Evolutionary conservation across 2,113 vertebrate genomes (phyloP), one percentile per base, ranked within the genome.

Genomic region (Holacanthus passer): DNA sequence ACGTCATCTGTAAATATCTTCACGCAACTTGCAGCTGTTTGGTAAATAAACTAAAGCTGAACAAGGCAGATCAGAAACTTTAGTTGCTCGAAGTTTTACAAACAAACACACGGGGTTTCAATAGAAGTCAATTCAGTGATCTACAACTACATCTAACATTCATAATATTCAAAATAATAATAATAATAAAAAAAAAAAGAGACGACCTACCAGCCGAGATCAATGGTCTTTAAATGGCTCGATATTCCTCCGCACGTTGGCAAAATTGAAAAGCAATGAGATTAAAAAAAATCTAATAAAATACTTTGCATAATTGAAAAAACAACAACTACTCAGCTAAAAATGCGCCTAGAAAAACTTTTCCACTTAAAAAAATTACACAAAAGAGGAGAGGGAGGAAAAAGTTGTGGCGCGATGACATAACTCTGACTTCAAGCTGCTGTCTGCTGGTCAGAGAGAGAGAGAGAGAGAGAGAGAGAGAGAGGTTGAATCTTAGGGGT

Each of bases 161-260:
- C 22, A 4, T 11, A 47, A 64, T 5, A 19, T 24, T 24, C 35
- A 37, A 7, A 7, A 37, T 37, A 10, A n/a, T n/a, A n/a, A n/a
- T n/a, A 5, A 52, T 4, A 50, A 41, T 27, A 1, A 27, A 68
- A 24, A 52, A n/a, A n/a, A n/a, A n/a, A n/a, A n/a, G 7, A 48
- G 13, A 16, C 4, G 47, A 89, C 91, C 4, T 90, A 90, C 87
- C 91, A 59, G n/a, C 41, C 39, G 76, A 35, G 60, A 70, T 31
- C 69, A 73, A n/a, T 10, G 70, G 0, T 73, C 67, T 79, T 77
- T 60, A 65, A 77, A 84, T 12, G 59, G 35, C 2, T 41, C 29
- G 48, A 53, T 41, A 55, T 24, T 81, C 83, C 62, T 48, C 69
- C 27, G 39, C 41, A 64, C 7, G 17, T 43, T 72, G n/a, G 3